Conservation (phyloP, 2,888 invertebrate species). For the Calameuta filiformis region DNA sequence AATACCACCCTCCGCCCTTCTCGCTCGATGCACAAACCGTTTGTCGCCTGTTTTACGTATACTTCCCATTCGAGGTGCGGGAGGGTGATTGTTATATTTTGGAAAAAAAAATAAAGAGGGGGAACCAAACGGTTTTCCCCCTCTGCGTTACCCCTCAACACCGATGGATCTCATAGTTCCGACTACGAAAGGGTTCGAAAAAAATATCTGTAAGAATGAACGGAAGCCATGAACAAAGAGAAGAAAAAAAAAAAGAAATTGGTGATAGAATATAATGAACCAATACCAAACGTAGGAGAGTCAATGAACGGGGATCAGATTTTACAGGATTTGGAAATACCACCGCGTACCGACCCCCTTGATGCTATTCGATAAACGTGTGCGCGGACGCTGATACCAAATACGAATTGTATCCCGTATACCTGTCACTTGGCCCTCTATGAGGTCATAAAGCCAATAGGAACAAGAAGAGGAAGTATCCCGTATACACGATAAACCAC, state of each 20-base stretch:
- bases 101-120: background rate
- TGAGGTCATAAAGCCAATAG: too few relatives aligned
- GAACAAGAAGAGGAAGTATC: too few relatives aligned
- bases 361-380: conserved; percentile 15
- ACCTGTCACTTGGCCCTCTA: too few relatives aligned
- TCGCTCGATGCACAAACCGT: background rate
- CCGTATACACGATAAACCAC: too few relatives aligned
- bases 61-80: background rate
- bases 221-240: too few relatives aligned
- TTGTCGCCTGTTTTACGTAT: background rate
- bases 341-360: conserved; percentile 13
- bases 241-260: too few relatives aligned
- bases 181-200: background rate
- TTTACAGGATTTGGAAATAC: conserved; percentile 24
- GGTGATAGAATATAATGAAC: background rate
- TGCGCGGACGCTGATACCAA: background rate
- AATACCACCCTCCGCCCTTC: background rate
- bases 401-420: background rate
- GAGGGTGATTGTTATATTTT: background rate
- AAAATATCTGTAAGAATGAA: background rate
- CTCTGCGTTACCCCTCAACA: too few relatives aligned
- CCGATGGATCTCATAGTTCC: background rate
- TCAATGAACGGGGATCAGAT: background rate
- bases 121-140: too few relatives aligned
- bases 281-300: background rate